Evolutionary conservation across 2,113 vertebrate species (phyloP).

Genomic region (Irena cyanogastra): DNA sequence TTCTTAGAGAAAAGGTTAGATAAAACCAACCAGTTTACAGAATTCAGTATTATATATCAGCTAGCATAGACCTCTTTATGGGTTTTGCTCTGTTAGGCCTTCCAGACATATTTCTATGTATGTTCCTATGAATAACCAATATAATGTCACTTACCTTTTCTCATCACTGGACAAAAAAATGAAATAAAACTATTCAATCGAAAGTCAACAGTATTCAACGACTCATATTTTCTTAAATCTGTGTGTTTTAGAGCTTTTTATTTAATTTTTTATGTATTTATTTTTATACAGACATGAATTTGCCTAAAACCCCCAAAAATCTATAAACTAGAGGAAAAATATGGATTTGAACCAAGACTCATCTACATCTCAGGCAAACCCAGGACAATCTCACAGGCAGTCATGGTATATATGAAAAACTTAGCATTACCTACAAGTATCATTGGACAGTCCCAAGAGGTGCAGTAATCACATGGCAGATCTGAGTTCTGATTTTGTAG

Average conservation of each 20-base stretch:
- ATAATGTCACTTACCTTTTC: background rate
- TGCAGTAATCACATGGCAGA: background rate
- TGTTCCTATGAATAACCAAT: background rate
- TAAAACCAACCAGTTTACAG: background rate
- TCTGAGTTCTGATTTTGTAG: background rate
- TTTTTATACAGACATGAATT: background rate
- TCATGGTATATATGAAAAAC: background rate
- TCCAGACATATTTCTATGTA: background rate
- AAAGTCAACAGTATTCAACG: background rate
- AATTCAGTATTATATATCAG: background rate
- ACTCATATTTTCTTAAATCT: background rate
- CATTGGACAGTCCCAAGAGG: background rate
- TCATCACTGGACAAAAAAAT: background rate
- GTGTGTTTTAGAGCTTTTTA: background rate
- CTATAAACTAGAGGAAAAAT: background rate
- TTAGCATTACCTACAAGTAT: background rate
- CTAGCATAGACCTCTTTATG: background rate
- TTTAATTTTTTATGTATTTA: background rate
- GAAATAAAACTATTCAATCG: background rate
- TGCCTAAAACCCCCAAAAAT: background rate
- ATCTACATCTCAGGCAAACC: background rate
- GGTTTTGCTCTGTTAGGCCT: background rate
- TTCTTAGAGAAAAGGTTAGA: background rate
- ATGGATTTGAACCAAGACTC: background rate
- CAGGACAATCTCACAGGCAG: background rate